Evolutionary conservation across 2,888 invertebrate species (phyloP).

Genomic region (Dasypolia templi): DNA sequence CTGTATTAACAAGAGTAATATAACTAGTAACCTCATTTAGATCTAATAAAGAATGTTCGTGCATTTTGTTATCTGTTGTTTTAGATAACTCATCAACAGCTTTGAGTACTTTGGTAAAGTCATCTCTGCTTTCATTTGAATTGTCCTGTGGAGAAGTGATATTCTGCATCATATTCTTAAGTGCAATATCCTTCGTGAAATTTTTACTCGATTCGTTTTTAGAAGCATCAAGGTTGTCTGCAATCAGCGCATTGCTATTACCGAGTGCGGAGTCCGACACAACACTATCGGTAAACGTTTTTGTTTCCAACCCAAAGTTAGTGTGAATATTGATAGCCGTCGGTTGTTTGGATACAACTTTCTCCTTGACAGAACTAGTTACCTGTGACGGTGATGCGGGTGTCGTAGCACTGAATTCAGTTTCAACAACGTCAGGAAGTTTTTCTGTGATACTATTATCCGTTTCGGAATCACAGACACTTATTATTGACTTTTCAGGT

Average conservation of each 20-base stretch:
- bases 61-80: slow-evolving; percentile 8
- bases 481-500: slow-evolving; percentile 71
- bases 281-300: slow-evolving; percentile 82
- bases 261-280: slow-evolving; percentile 79
- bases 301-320: slow-evolving; percentile 79
- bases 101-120: slow-evolving; percentile 66
- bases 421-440: too few species aligned
- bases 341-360: slow-evolving; percentile 25
- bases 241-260: slow-evolving; percentile 84
- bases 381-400: too few species aligned
- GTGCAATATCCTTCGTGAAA: slow-evolving; percentile 76
- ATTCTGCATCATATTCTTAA: slow-evolving; percentile 77
- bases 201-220: slow-evolving; percentile 72
- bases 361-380: slow-evolving; percentile 43
- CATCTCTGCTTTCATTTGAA: slow-evolving; percentile 65
- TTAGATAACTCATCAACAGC: slow-evolving; percentile 50
- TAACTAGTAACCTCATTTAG: neutral
- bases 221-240: slow-evolving; percentile 76
- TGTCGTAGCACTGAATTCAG: too few species aligned
- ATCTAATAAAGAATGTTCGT: neutral
- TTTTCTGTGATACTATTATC: slow-evolving; percentile 52
- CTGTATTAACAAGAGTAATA: neutral
- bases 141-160: slow-evolving; percentile 70
- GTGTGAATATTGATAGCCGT: slow-evolving; percentile 53
- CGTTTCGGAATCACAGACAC: slow-evolving; percentile 78